Evolutionary conservation across 2,888 invertebrate species (phyloP), one percentile per base, ranked within the genome.

Genomic region (Apoda limacodes): DNA sequence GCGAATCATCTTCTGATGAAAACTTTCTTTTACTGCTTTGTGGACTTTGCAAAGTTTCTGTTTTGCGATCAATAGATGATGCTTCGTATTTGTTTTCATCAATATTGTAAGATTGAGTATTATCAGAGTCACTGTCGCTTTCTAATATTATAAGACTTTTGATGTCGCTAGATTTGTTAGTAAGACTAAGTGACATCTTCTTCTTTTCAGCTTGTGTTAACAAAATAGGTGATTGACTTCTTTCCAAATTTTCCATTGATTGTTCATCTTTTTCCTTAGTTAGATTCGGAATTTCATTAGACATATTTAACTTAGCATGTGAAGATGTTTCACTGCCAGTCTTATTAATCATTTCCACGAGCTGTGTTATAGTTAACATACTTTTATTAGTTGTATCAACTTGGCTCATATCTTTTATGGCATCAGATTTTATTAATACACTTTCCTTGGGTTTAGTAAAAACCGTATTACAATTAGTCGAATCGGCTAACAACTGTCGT

Each of bases 351-450:
- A 80, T 65, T 37, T 78, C 64, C 13, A 80, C 66, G 13, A 76
- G 52, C 51, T 82, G 80, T 7, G 82, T 78, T 30, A 80, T 64
- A 3, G 80, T 69, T 22, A 78, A 61, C 62, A 80, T 60, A 37
- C 74, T 80, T 54, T 68, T 68, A 35, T 60, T 52, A 13, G 45
- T 62, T 20, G 50, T 59, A 20, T 62, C 49, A 22, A 45, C 45
- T 9, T 43, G 32, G 39, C 42, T 43, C 13, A 29, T 13, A 14
- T 17, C 19, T 21, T 23, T 25, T 13, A 20, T 25, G n/a, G 19
- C 22, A 14, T 22, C 30, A 19, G 27, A 27, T 7, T 25, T 9
- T n/a, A 25, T 14, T 6, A 11, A 13, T 21, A 24, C 28, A 11
- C n/a, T 27, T 9, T 4, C 17, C 11, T 13, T 7, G 27, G 13